Evolutionary conservation across 1,140 invertebrate genomes (phyloP).

Genomic region (Drosophila sp.): DNA sequence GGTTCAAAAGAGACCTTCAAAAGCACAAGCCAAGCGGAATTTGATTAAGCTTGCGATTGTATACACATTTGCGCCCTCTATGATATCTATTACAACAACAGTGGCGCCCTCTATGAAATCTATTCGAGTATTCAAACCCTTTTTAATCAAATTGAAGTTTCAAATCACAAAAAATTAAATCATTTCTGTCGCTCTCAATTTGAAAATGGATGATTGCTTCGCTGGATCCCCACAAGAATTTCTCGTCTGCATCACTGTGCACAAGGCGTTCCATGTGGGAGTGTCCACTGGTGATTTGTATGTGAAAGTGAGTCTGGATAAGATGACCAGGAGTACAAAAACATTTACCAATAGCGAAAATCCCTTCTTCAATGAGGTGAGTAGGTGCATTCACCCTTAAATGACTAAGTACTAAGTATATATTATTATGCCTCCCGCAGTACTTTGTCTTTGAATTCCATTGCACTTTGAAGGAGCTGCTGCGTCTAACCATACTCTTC

Average conservation of each 20-base stretch:
- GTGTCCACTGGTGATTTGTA: constrained; percentile 84
- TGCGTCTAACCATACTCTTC: constrained; percentile 82
- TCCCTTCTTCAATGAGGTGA: constrained; percentile 86
- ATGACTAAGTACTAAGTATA: too few species aligned
- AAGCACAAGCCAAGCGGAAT: too few species aligned
- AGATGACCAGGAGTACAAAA: constrained; percentile 84
- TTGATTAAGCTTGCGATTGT: too few species aligned
- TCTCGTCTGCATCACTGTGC: constrained; percentile 75
- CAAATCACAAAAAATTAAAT: neutral
- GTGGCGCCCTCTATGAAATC: too few species aligned
- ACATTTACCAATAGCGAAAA: constrained; percentile 84
- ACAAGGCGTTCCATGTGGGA: constrained; percentile 70
- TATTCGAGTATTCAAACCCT: too few species aligned
- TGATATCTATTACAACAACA: too few species aligned
- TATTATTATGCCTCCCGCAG: constrained; percentile 41
- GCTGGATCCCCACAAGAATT: constrained; percentile 70
- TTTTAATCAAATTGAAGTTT: neutral
- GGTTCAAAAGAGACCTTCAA: too few species aligned
- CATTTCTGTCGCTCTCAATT: neutral
- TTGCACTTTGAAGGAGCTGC: constrained; percentile 83
- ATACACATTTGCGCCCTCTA: too few species aligned
- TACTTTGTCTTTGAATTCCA: constrained; percentile 90
- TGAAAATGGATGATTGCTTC: constrained; percentile 53
- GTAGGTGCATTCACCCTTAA: neutral
- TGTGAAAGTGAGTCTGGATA: constrained; percentile 85